Evolutionary conservation across 2,113 vertebrate genomes (phyloP).

Genomic region (Etheostoma spectabile): DNA sequence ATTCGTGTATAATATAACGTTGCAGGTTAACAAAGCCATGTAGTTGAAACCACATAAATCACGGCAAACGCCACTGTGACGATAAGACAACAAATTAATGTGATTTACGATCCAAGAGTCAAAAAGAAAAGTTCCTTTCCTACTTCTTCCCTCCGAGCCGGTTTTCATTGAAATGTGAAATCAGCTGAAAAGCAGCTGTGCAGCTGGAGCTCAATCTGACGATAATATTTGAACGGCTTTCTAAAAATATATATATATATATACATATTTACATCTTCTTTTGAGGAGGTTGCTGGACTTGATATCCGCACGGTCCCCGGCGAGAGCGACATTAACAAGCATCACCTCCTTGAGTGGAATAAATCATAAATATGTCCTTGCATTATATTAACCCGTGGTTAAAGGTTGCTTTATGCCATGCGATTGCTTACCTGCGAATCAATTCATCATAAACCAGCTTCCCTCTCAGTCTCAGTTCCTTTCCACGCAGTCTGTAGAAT

Average conservation of each 20-base stretch:
- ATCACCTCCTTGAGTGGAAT: constrained; percentile 87
- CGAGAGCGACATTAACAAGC: constrained; percentile 86
- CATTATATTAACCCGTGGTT: constrained; percentile 88
- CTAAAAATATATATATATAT: constrained; percentile 48
- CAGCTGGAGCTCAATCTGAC: constrained; percentile 73
- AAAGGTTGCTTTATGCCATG: constrained; percentile 95
- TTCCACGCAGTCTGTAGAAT: constrained; percentile 89
- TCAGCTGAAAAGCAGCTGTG: constrained; percentile 76
- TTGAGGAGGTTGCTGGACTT: constrained; percentile 55
- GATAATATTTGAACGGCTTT: constrained; percentile 83
- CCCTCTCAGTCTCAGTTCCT: constrained; percentile 90
- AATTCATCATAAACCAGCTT: constrained; percentile 95
- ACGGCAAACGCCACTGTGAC: constrained; percentile 84
- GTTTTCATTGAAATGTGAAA: constrained; percentile 79
- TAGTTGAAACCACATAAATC: constrained; percentile 90
- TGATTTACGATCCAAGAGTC: constrained; percentile 91
- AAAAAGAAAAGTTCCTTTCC: constrained; percentile 86
- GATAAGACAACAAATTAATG: constrained; percentile 91
- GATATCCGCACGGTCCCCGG: constrained; percentile 70
- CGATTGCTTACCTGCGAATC: constrained; percentile 98
- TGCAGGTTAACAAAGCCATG: constrained; percentile 83
- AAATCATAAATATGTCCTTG: constrained; percentile 89
- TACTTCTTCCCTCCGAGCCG: constrained; percentile 73
- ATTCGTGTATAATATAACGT: constrained; percentile 71
- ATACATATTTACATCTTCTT: constrained; percentile 61